Percentiles rank a stretch among this genome's conserved stretches.
Conservation (phyloP, 2,113 vertebrate genomes). For the Myotis davidii region DNA sequence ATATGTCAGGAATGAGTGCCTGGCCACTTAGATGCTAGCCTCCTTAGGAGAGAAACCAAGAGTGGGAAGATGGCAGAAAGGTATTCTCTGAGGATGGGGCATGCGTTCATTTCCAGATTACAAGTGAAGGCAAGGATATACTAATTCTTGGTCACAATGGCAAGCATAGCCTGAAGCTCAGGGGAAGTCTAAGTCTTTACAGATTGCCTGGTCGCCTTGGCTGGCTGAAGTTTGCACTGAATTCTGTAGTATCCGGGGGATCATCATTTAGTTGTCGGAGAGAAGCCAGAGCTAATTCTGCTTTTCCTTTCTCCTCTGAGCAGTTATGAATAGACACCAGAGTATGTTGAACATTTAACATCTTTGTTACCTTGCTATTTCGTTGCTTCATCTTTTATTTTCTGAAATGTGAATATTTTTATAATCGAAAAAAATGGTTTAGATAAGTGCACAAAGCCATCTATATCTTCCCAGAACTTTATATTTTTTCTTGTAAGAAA, state of each 20-base stretch:
- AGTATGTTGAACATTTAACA: not conserved
- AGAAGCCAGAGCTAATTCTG: not conserved
- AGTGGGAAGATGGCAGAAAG: accelerated
- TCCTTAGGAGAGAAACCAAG: accelerated
- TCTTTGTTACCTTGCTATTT: not conserved
- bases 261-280: not conserved
- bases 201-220: accelerated
- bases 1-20: not conserved
- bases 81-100: not conserved
- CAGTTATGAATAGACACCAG: not conserved
- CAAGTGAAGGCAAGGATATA: not conserved
- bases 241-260: not conserved
- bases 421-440: slow-evolving; percentile 13
- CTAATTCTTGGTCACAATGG: not conserved
- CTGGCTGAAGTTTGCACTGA: slow-evolving; percentile 48
- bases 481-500: slow-evolving; percentile 25
- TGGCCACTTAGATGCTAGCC: accelerated
- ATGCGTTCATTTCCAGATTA: not conserved
- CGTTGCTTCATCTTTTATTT: slow-evolving; percentile 32
- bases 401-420: slow-evolving; percentile 58
- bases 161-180: not conserved
- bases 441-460: not conserved
- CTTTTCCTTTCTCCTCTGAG: not conserved
- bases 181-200: accelerated
- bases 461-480: not conserved